Percentiles rank a stretch among this genome's conserved stretches.
phyloP scores from a whole-genome alignment of 1,140 invertebrate genomes.

The Asbolus verrucosus region DNA sequence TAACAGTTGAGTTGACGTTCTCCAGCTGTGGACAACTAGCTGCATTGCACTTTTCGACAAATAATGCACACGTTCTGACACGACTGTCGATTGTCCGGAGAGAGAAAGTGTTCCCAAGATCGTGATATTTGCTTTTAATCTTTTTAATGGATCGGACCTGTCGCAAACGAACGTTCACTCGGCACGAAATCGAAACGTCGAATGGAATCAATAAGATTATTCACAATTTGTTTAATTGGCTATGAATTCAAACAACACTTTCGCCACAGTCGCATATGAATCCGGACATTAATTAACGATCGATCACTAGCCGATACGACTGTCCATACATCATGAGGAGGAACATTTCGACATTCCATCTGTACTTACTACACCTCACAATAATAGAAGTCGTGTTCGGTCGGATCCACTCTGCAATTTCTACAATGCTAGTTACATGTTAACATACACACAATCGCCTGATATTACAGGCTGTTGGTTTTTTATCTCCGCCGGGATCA shows the following conservation, averaged over 20 bases:
- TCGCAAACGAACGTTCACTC: constrained; percentile 28
- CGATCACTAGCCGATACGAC: background rate
- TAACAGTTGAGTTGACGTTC: constrained; percentile 33
- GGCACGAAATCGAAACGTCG: constrained; percentile 5
- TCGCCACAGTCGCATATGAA: constrained; percentile 18
- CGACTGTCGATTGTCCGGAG: constrained; percentile 18
- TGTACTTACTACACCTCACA: background rate
- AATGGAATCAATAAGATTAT: constrained; percentile 7
- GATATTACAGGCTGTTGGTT: background rate
- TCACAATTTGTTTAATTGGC: constrained; percentile 25
- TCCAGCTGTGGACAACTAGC: constrained; percentile 34
- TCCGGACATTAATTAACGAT: constrained; percentile 20
- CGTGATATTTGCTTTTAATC: constrained; percentile 35
- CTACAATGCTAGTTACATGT: constrained; percentile 20
- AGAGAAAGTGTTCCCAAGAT: constrained; percentile 17
- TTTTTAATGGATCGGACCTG: constrained; percentile 20
- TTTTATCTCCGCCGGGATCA: constrained; percentile 4
- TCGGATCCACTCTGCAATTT: constrained; percentile 22
- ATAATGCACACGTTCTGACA: constrained; percentile 19
- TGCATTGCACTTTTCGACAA: constrained; percentile 35
- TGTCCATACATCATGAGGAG: background rate
- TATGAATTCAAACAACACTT: constrained; percentile 26
- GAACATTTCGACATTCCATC: constrained; percentile 22
- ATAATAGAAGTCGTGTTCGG: constrained; percentile 28
- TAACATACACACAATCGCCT: constrained; percentile 10